Evolutionary conservation across 2,888 invertebrate genomes (phyloP), one percentile per base, ranked within the genome.

Genomic region (Lasioglossum leucozonium): DNA sequence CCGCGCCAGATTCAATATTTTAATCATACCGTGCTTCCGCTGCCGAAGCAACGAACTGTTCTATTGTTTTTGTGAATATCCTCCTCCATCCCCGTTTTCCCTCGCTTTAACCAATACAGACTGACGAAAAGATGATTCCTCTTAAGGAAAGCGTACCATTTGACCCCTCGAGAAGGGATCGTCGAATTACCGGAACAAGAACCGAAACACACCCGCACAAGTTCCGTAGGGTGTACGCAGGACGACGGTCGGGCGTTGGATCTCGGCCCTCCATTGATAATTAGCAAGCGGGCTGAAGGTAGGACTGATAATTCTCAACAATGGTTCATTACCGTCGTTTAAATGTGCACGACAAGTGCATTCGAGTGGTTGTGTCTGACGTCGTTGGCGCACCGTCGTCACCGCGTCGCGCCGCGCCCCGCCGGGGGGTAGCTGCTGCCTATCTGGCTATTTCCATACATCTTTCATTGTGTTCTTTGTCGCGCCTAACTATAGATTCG

Each of bases 341-440:
- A 93, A 94, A 94, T 91, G 93, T 92, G 92, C 92, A 93, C 93
- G 94, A 94, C 94, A 93, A 94, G 94, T 93, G 93, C 93, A 93
- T 94, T 94, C 93, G 93, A 94, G 94, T 93, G 93, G 92, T 85
- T 88, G 81, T 84, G 88, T 87, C 84, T 84, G 87, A 77, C 78
- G 87, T 81, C 80, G 85, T 76, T 30, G 83, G 69, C 78, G 77
- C 47, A 84, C 71, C 79, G 74, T 76, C 84, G 87, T 77, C 80
- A 85, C 16, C 62, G 74, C 80, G 87, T 6, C 62, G 74, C 80
- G 87, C 16, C 62, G 74, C 80, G 87, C 16, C 62, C 3, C 80
- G 87, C 6, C 62, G 74, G 79, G 79, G 83, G 86, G 82, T 81
- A 85, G 84, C 85, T 67, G 51, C 65, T 86, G 91, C 89, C 92